Evolutionary conservation across 35 echinoderm and acorn worm species (phyloP), one percentile per base, ranked within the genome.

Genomic region (Diadema setosum): DNA sequence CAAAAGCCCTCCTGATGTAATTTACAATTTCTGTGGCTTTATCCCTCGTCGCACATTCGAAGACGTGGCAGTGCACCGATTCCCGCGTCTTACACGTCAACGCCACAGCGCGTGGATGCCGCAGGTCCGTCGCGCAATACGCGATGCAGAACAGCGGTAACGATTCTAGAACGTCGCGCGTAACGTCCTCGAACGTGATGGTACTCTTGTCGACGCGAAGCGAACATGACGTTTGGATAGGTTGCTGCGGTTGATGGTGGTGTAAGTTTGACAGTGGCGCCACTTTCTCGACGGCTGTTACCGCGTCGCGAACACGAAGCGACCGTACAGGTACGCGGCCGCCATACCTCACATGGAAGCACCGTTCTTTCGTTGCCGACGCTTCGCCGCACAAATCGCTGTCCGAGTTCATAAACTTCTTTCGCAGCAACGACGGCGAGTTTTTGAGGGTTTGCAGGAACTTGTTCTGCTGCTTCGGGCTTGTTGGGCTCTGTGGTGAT

Each of bases 61-160:
- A 78, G 20, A 78, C 73, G 40, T 78, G 44, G 20, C 73, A 78
- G 44, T 78, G 40, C 2, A 78, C 37, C 9, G 73, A 78, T 8
- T 78, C 73, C 24, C 40, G 39, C 37, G 73, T 78, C 24, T 78
- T 39, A 21, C 73, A 78, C 37, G 73, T 78, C 73, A 78, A 24
- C 39, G 40, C 73, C 33, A 78, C 73, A 3, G 73, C 73, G 73
- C 73, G 73, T 44, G 73, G 73, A 78, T 78, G 73, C 39, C 73
- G 9, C 7, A 78, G 73, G 20, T 78, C 73, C 35, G 73, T 78
- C 35, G 73, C 73, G 73, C 73, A 78, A 12, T 78, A 78, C 40
- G 73, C 73, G 73, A 78, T 78, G 18, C 73, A 78, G 21, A 78
- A 78, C 73, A 78, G 40, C 33, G 73, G 73, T 78, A 78, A 78